Percentiles rank a stretch among this genome's conserved stretches.
Evolutionary conservation across 2,113 vertebrate genomes (phyloP).

Genomic region (Vidua chalybeata): DNA sequence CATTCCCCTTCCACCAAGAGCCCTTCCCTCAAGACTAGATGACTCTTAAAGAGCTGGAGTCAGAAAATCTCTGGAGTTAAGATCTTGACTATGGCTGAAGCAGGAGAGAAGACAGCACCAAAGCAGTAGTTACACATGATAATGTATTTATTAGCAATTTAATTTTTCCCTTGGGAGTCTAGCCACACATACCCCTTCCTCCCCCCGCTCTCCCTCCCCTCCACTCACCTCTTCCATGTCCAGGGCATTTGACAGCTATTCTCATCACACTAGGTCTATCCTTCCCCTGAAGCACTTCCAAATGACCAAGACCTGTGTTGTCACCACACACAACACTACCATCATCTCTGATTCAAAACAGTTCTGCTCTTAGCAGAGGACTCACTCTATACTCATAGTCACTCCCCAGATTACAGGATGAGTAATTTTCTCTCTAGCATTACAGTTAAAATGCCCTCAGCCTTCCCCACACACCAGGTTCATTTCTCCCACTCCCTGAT

Average conservation of each 20-base stretch:
- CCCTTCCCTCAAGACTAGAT: not conserved
- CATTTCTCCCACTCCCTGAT: not conserved
- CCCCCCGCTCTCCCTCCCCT: not conserved
- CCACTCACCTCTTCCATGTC: not conserved
- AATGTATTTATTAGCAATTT: not conserved
- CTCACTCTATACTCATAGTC: not conserved
- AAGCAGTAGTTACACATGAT: not conserved
- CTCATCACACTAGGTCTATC: not conserved
- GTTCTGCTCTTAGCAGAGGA: not conserved
- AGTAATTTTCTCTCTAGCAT: not conserved
- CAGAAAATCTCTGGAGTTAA: not conserved
- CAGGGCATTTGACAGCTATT: not conserved
- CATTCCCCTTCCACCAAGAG: not conserved
- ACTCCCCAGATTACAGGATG: not conserved
- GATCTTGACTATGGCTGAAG: not conserved
- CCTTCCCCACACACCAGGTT: not conserved
- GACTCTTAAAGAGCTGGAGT: not conserved
- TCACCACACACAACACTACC: not conserved
- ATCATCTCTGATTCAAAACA: not conserved
- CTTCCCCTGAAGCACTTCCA: not conserved
- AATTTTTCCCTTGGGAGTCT: not conserved
- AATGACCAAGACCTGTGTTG: not conserved
- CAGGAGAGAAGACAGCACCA: not conserved
- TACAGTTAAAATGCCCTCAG: not conserved
- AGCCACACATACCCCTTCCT: not conserved